Evolutionary conservation across 2,113 vertebrate genomes (phyloP).

Genomic region (Eudyptes chrysolophus): DNA sequence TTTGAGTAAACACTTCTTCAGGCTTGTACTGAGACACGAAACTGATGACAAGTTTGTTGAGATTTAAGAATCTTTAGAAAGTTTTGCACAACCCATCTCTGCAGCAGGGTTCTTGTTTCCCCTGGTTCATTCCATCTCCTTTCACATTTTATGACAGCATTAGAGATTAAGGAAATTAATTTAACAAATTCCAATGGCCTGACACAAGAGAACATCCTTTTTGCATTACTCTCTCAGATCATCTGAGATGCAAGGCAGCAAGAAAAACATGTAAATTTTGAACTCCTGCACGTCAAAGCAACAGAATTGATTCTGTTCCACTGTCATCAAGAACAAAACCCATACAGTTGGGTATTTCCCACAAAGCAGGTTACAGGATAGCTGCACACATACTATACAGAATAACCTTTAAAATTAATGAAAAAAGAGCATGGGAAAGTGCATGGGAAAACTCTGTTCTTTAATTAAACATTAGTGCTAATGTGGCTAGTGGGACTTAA

Average conservation of each 20-base stretch:
- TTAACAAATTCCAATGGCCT: background rate
- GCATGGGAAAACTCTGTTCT: background rate
- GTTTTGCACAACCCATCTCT: background rate
- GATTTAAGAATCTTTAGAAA: background rate
- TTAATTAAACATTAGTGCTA: background rate
- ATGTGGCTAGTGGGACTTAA: background rate
- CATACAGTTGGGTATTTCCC: background rate
- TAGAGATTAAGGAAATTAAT: background rate
- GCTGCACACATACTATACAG: background rate
- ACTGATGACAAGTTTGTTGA: background rate
- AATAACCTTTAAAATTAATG: background rate
- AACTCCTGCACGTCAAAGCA: background rate
- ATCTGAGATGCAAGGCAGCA: background rate
- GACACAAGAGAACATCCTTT: background rate
- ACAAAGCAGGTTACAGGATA: background rate
- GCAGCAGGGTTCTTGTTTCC: background rate
- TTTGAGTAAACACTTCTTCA: background rate
- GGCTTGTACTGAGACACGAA: background rate
- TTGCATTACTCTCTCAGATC: background rate
- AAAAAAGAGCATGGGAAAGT: background rate
- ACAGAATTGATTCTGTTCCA: background rate
- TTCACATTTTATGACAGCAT: background rate
- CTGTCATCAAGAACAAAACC: background rate
- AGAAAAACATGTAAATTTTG: background rate
- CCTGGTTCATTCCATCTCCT: background rate